phyloP scores from a whole-genome alignment of 2,113 vertebrate genomes.

The Phaetusa simplex region DNA sequence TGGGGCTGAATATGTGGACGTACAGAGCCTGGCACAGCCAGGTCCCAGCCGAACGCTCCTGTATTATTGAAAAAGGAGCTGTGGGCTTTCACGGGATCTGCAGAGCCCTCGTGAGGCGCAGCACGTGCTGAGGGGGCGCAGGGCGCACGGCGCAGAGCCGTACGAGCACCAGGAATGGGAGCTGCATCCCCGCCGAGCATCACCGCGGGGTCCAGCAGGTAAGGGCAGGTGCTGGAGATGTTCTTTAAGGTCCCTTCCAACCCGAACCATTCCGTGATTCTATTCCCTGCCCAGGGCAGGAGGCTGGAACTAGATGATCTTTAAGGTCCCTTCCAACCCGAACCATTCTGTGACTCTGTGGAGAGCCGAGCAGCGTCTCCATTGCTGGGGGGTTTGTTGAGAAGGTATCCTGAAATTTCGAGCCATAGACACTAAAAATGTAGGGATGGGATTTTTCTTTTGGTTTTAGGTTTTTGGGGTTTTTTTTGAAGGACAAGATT shows the following conservation, averaged over 20 bases:
- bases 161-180: not conserved
- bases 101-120: not conserved
- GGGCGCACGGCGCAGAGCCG: not conserved
- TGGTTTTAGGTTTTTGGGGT: not conserved
- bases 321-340: too few relatives aligned
- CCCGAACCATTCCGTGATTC: too few relatives aligned
- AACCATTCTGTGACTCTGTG: not conserved
- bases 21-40: not conserved
- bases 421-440: not conserved
- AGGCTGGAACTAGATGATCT: too few relatives aligned
- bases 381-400: not conserved
- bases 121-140: rapidly evolving
- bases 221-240: not conserved
- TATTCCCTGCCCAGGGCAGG: too few relatives aligned
- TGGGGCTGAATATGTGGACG: not conserved
- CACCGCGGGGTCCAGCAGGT: rapidly evolving
- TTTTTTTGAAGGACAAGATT: not conserved
- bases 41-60: not conserved
- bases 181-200: not conserved
- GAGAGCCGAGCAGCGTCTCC: not conserved
- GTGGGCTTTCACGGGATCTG: not conserved
- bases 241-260: too few relatives aligned
- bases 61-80: not conserved
- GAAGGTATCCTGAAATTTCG: not conserved
- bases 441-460: not conserved